phyloP scores from a whole-genome alignment of 2,888 invertebrate genomes.

The Leuctra nigra region DNA sequence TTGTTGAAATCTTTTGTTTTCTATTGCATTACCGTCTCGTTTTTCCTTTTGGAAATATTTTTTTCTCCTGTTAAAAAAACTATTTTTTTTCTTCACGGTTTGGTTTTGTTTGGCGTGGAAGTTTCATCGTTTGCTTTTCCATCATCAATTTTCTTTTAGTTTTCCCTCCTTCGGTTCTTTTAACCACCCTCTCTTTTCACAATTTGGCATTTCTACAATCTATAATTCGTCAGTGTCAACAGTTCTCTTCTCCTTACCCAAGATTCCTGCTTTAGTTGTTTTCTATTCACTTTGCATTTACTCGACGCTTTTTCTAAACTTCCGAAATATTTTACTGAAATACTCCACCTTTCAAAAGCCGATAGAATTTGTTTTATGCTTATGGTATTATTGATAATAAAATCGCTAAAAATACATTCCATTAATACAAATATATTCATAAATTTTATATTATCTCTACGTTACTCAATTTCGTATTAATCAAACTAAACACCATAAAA shows the following conservation, averaged over 20 bases:
- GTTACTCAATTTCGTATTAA: no score
- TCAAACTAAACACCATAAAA: no score
- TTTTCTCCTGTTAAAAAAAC: constrained; percentile 12
- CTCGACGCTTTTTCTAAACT: constrained; percentile 23
- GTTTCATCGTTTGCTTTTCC: constrained; percentile 28
- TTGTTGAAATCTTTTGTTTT: constrained; percentile 19
- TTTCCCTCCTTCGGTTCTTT: constrained; percentile 21
- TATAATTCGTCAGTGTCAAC: constrained; percentile 47
- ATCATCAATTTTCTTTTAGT: constrained; percentile 28
- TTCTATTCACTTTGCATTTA: constrained; percentile 38
- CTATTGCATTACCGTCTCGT: constrained; percentile 18
- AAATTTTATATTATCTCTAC: no score
- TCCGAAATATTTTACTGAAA: constrained; percentile 10
- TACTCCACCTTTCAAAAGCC: constrained; percentile 9
- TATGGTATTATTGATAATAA: no score
- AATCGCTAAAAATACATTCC: no score
- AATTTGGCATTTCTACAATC: constrained; percentile 48
- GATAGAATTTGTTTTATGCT: constrained; percentile 1
- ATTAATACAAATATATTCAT: no score
- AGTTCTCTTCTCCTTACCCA: constrained; percentile 24
- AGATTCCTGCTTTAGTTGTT: constrained; percentile 40
- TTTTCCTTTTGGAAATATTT: constrained; percentile 6
- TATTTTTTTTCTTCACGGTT: constrained; percentile 18
- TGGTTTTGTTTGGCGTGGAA: constrained; percentile 22
- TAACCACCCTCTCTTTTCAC: constrained; percentile 43